Percentiles rank a stretch among this genome's conserved stretches.
These are phyloP conservation scores for Hecatera dysodea DNA, from an alignment of 2,888 invertebrate genomes.

Conservation along the genomic window DNA sequence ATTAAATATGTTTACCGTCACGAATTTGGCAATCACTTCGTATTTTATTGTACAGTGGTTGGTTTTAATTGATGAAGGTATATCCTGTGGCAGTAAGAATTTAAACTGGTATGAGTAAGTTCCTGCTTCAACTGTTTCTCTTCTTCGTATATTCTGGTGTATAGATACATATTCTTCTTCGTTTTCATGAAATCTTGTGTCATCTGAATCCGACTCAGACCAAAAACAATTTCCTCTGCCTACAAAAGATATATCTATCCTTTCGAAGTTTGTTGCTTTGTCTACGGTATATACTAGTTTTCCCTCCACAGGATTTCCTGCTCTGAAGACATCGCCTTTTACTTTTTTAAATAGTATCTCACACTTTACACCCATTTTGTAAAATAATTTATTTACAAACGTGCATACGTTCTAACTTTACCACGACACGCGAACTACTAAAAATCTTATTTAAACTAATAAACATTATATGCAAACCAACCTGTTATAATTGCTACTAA, in stretches of 20 bases:
- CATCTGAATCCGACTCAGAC: slow-evolving; percentile 10
- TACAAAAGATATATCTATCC: slow-evolving; percentile 8
- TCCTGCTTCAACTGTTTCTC: slow-evolving; percentile 6
- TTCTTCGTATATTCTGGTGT: not conserved
- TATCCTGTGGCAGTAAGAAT: slow-evolving; percentile 5
- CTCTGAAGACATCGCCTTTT: slow-evolving; percentile 5
- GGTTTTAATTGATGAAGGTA: slow-evolving; percentile 17
- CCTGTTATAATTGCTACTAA: not conserved
- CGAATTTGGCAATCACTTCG: not conserved
- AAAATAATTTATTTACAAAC: not conserved
- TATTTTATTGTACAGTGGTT: slow-evolving; percentile 16
- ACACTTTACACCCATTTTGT: slow-evolving; percentile 6
- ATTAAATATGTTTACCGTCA: slow-evolving; percentile 2
- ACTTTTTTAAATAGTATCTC: slow-evolving; percentile 5
- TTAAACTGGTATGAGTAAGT: not conserved
- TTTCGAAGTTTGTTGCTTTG: slow-evolving; percentile 13
- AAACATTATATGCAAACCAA: not conserved
- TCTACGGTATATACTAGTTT: slow-evolving; percentile 5
- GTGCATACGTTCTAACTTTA: not conserved
- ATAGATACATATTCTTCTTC: slow-evolving; percentile 12
- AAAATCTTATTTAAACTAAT: not conserved
- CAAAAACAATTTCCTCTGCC: slow-evolving; percentile 15
- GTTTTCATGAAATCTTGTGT: not conserved
- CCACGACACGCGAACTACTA: slow-evolving; percentile 5
- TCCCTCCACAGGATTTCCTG: not conserved